Base-by-base conservation (phyloP, 1,140 invertebrate species). In the Thaumatotibia leucotreta region DNA sequence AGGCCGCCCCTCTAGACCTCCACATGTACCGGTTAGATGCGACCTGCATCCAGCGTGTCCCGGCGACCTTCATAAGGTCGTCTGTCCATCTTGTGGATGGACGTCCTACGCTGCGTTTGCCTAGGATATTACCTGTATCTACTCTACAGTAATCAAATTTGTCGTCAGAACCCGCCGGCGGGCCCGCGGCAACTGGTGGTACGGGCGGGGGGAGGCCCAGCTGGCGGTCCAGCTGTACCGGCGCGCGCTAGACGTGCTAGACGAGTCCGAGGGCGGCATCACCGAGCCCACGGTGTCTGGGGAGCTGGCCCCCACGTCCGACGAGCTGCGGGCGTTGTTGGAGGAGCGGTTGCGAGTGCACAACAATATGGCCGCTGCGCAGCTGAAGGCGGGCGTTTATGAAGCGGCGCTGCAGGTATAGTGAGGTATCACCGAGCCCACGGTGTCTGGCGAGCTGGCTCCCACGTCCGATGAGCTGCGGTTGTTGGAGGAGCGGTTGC, bases 291-390 rank as follows among this genome's bases (percentile, higher is more conserved):
- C 87, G 5, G 67, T 79, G 2, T 62, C 67, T 10, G 88, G 88
- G 0, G 84, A 84, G 5, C 14, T 84, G n/a, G 23, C 69, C 2
- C 67, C 74, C 2, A 70, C 84, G 0, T 80, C 80, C 0, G 82
- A 80, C 14, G 79, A 77, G 0, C 64, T 90, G 1, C 73, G 78
- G 61, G 33, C 84, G 32, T 82, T 98, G 23, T 76, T 97, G 14
- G 95, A 97, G 31, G 95, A 96, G 78, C 88, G 96, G 62, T 87
- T 97, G 4, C 95, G 96, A 77, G 95, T 97, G 0, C 95, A 96
- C 72, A 98, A 98, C 83, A 98, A 98, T 88, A 93, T 98, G 91
- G 96, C 97, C 4, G 95, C 96, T 64, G 96, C 97, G 22, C 97
- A 98, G 88, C 93, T 98, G 33, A 97, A 97, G 91, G 94, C 96